Base-by-base conservation (phyloP, 1,140 invertebrate species). In the Bombus consobrinus region DNA sequence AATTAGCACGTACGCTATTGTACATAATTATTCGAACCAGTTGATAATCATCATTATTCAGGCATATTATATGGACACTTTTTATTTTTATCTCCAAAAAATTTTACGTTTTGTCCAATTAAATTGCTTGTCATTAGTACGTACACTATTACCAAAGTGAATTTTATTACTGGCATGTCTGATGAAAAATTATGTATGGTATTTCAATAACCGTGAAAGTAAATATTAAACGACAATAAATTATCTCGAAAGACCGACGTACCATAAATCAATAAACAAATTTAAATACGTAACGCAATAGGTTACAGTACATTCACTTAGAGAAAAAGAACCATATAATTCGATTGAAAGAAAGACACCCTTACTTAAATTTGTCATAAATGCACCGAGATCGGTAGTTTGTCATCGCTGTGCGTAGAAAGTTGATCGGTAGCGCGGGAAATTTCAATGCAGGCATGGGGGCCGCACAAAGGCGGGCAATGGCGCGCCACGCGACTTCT, bases 401-500 rank as follows among this genome's bases (percentile, higher is more conserved):
- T 2, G 47, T 53, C 47, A 22, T 53, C 47, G 47, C 18, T 53
- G 47, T 22, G 15, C 18, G 18, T 53, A 53, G 18, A 22, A 53
- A 53, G 47, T 53, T 8, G 47, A 22, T 53, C 47, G 47, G 47
- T 62, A 18, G 15, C 34, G 57, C 34, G 41, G 37, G 37, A 78
- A 78, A 78, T 64, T 77, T 78, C 34, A 78, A 72, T 64, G 34
- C 34, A 34, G 1, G 76, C 4, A 2, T 3, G 32, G 28, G 32
- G 32, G 32, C 32, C 32, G 32, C 1, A 64, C 64, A 73, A 82
- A 59, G 39, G 66, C 37, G 18, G 47, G 47, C 47, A 22, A 53
- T 53, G 47, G 47, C 47, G 47, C 18, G 39, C 37, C 32, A 22
- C 72, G 62, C 77, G 73, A 85, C 87, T 89, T 82, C 73, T 72